phyloP scores from a whole-genome alignment of 2,888 invertebrate genomes.

The Crematogaster levior region DNA sequence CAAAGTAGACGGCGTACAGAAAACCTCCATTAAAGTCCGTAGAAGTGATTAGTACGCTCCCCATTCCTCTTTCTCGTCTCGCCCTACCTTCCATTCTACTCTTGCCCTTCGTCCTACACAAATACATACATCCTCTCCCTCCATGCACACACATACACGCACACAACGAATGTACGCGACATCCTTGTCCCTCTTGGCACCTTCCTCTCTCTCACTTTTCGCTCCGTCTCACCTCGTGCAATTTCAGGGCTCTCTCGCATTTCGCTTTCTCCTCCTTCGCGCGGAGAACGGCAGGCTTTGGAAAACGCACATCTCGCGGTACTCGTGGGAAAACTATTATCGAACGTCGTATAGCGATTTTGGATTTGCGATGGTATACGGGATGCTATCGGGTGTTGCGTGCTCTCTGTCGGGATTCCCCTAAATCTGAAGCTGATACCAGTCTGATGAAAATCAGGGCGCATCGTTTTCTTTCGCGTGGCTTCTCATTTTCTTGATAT shows the following conservation, averaged over 20 bases:
- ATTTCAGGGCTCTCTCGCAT: constrained; percentile 29
- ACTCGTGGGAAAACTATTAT: constrained; percentile 61
- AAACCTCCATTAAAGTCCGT: constrained; percentile 86
- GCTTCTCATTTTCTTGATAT: not conserved
- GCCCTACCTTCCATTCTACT: constrained; percentile 58
- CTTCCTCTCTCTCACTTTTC: constrained; percentile 49
- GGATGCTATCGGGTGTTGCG: not conserved
- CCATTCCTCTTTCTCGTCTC: constrained; percentile 63
- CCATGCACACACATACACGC: not conserved
- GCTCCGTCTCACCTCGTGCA: constrained; percentile 43
- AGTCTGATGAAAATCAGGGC: not conserved
- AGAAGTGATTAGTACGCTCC: constrained; percentile 85
- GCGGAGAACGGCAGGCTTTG: not conserved
- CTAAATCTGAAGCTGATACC: not conserved
- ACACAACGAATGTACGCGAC: constrained; percentile 1
- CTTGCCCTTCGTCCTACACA: constrained; percentile 45
- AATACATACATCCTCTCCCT: not conserved
- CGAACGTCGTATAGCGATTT: constrained; percentile 50
- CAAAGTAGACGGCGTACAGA: constrained; percentile 85
- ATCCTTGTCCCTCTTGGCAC: constrained; percentile 34
- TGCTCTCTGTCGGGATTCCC: not conserved
- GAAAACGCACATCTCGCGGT: constrained; percentile 38
- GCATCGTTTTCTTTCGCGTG: not conserved
- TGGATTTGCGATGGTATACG: constrained; percentile 30
- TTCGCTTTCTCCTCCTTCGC: constrained; percentile 38